phyloP scores from a whole-genome alignment of 1,140 invertebrate genomes.

The Aporrectodea caliginosa region DNA sequence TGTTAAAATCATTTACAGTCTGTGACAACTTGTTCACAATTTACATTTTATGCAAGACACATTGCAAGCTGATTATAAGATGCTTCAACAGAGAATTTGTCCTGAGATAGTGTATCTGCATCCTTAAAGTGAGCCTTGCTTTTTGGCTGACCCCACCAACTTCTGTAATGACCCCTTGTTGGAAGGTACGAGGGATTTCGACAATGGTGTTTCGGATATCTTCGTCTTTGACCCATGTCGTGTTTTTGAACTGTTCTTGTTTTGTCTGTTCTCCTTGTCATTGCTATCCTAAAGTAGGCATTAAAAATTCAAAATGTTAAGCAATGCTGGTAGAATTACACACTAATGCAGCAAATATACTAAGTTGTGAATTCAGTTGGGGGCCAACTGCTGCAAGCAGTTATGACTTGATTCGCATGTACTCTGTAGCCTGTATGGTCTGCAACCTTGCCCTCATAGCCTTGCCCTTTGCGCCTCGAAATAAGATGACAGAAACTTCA shows the following conservation, averaged over 20 bases:
- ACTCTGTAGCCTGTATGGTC: neutral
- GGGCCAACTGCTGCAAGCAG: neutral
- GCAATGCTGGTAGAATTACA: neutral
- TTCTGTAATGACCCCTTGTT: neutral
- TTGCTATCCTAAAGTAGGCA: neutral
- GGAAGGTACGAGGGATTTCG: neutral
- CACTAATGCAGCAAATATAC: neutral
- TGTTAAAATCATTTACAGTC: too few relatives aligned
- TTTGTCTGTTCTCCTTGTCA: neutral
- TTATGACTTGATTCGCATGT: neutral
- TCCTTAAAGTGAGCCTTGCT: too few relatives aligned
- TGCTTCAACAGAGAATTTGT: too few relatives aligned
- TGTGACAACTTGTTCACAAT: too few relatives aligned
- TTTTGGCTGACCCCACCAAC: neutral
- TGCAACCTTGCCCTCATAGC: neutral
- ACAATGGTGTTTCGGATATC: neutral
- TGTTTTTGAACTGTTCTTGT: neutral
- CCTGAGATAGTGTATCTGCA: too few relatives aligned
- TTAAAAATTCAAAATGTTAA: neutral
- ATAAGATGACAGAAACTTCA: too few relatives aligned
- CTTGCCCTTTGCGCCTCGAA: neutral
- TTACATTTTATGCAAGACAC: too few relatives aligned
- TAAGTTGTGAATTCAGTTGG: neutral
- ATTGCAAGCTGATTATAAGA: too few relatives aligned
- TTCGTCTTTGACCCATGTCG: neutral